Conservation (phyloP, 2,113 vertebrate genomes). For the Ivindomyrus marchei region DNA sequence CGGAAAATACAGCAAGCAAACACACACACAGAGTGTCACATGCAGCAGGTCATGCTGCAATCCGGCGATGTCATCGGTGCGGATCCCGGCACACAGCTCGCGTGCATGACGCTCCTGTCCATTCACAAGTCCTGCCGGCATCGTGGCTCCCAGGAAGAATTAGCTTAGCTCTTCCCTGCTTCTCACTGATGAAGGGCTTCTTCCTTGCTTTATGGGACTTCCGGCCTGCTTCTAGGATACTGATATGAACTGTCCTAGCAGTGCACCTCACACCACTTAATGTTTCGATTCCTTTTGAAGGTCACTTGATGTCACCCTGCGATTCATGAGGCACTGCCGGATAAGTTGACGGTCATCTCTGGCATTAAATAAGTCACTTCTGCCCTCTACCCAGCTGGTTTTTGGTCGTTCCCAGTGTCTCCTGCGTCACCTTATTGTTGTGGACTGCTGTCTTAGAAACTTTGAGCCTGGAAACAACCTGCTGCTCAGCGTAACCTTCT, state of each 20-base stretch:
- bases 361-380: not conserved
- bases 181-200: not conserved
- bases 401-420: not conserved
- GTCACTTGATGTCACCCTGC: not conserved
- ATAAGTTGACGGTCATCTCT: not conserved
- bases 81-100: not conserved
- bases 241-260: not conserved
- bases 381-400: not conserved
- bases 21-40: not conserved
- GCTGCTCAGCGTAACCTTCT: not conserved
- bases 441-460: not conserved
- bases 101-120: not conserved
- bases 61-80: not conserved
- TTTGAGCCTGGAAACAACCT: not conserved
- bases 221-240: not conserved
- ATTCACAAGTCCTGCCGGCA: not conserved
- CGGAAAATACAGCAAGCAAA: not conserved
- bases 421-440: not conserved
- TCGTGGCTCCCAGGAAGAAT: not conserved
- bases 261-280: not conserved
- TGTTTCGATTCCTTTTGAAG: not conserved
- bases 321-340: not conserved
- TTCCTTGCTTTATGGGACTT: not conserved
- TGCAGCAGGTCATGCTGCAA: not conserved
- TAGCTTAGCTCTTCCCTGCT: not conserved